phyloP scores from a whole-genome alignment of 2,113 vertebrate species.

The Eudyptes chrysolophus region DNA sequence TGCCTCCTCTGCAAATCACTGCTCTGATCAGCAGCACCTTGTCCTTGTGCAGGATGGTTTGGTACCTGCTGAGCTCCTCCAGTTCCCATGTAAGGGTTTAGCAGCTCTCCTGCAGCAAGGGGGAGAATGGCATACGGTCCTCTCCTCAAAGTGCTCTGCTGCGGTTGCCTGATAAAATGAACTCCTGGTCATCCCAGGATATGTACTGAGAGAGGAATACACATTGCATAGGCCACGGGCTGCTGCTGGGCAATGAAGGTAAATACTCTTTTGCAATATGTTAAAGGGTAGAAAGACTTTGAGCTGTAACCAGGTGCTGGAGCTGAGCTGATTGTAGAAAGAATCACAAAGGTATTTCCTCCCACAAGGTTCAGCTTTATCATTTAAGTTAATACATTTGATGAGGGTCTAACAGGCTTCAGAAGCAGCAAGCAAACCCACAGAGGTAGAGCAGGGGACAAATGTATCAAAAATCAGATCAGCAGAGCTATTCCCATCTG shows the following conservation, averaged over 20 bases:
- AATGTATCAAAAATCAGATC: neutral
- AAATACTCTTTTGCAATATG: neutral
- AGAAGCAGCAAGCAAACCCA: neutral
- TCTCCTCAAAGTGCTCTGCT: neutral
- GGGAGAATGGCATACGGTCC: fast-evolving
- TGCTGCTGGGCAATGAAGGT: neutral
- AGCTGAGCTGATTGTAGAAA: neutral
- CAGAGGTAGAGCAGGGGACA: neutral
- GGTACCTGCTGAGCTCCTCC: neutral
- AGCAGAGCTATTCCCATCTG: neutral
- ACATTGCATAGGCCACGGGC: fast-evolving
- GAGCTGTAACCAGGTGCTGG: neutral
- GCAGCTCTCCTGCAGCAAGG: neutral
- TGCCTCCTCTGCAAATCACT: neutral
- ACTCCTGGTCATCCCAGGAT: neutral
- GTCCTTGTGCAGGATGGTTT: neutral
- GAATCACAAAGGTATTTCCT: neutral
- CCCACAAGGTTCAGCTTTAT: neutral
- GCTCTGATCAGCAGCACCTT: neutral
- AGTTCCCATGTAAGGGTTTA: neutral
- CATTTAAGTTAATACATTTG: neutral
- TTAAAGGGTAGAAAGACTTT: neutral
- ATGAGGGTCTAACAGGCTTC: neutral
- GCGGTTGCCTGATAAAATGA: neutral
- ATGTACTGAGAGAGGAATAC: too few relatives aligned